Evolutionary conservation across 2,113 vertebrate genomes (phyloP).

Genomic region (Pavo muticus): DNA sequence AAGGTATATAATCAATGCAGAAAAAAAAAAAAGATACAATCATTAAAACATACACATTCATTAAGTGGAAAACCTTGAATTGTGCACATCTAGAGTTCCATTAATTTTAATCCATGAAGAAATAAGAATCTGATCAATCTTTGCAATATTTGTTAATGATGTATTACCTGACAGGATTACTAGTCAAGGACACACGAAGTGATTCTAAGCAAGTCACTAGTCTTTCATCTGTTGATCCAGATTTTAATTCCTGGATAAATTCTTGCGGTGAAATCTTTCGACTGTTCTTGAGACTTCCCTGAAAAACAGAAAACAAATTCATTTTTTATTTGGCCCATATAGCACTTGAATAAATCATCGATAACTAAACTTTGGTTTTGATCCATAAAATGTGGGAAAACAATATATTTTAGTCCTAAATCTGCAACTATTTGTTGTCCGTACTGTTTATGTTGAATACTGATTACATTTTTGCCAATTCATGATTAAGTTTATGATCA

Average conservation of each 20-base stretch:
- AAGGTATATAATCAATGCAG: not conserved
- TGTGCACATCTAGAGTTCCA: not conserved
- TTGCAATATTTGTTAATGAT: not conserved
- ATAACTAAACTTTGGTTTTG: not conserved
- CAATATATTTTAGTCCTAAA: not conserved
- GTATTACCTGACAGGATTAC: conserved; percentile 96
- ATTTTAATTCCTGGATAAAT: conserved; percentile 93
- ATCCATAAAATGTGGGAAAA: not conserved
- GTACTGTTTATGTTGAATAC: not conserved
- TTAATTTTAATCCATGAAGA: conserved; percentile 39
- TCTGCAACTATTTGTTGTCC: not conserved
- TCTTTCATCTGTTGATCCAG: conserved; percentile 89
- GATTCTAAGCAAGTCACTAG: conserved; percentile 93
- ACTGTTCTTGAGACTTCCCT: conserved; percentile 91
- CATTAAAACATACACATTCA: not conserved
- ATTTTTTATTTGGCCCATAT: not conserved
- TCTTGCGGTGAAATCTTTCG: conserved; percentile 93
- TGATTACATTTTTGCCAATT: not conserved
- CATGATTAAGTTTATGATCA: not conserved
- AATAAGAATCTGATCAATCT: conserved; percentile 36
- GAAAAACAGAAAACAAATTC: conserved; percentile 40
- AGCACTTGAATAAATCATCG: not conserved
- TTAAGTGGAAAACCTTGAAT: not conserved
- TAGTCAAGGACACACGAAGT: conserved; percentile 93
- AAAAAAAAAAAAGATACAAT: not conserved